Evolutionary conservation across 2,888 invertebrate species (phyloP), one percentile per base, ranked within the genome.

Genomic region (Stenodera caucasica): DNA sequence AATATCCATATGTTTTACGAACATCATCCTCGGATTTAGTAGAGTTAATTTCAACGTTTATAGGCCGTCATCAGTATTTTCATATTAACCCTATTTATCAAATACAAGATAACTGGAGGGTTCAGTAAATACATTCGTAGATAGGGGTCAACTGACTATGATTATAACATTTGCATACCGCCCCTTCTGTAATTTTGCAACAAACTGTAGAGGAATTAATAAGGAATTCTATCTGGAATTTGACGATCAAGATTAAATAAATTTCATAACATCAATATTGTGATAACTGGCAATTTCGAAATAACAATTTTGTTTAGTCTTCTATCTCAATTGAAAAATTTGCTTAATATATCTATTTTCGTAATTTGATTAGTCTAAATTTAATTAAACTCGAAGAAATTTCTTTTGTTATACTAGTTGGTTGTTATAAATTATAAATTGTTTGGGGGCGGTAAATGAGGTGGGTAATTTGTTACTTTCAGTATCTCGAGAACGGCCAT

Each of bases 71-170:
- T 61, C 45, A 52, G 40, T 53, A 61, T 65, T 65, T 67, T 61
- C 63, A 65, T 67, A 67, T 65, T 65, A 67, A 60, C 60, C 63
- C 65, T 65, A 67, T 67, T 67, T 65, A 64, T 67, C 65, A 63
- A 63, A 49, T 65, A 67, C 63, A 67, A 65, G 67, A 67, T 67
- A 67, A 65, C 63, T 63, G 54, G 60, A 67, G 67, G 67, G 65
- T 67, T 63, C 61, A 60, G 65, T 61, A 65, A 67, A 67, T 67
- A 67, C 55, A 63, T 60, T 63, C 64, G 64, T 67, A 55, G 55
- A 57, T 40, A 18, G 12, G 58, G 61, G 63, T 61, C 66, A 63
- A 59, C 53, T 55, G 37, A 52, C 53, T 52, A 62, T 58, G 65
- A 67, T 64, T 57, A 55, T 57, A 40, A 49, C 63, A 63, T 67